Base-by-base conservation (phyloP, 2,113 vertebrate species). In the Numida meleagris region DNA sequence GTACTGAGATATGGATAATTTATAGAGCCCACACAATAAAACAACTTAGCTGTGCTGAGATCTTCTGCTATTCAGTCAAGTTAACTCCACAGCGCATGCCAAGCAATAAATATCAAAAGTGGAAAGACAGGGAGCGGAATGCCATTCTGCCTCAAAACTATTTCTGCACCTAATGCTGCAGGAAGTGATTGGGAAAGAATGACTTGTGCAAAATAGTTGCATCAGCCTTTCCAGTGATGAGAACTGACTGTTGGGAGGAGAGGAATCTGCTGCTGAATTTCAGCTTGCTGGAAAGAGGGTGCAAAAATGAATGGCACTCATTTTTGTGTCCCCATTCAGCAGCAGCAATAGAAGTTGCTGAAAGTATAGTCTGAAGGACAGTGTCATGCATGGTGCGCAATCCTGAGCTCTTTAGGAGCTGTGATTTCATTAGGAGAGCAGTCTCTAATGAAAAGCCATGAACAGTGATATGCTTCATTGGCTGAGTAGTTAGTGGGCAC, bases 101-200 rank as follows among this genome's bases (percentile, higher is more conserved):
- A 51, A 88, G 48, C 2, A 51, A 5, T n/a, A 72, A 42, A 20
- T 23, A 31, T n/a, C 0, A 0, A 71, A 80, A 65, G 20, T 0
- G n/a, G 61, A 81, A 58, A 4, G 31, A 29, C 16, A 18, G 79
- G 51, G 36, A 89, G 38, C 34, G n/a, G 14, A 67, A 53, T 27
- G 34, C 42, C 36, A 9, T 59, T 90, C 36, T 88, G 58, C 83
- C n/a, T 53, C 43, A n/a, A 57, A 90, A 42, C 61, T 82, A 8
- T 50, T 93, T 91, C 65, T 88, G 46, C 36, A 12, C 58, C 58
- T 78, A 34, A 23, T 45, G 66, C 62, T 38, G 29, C 38, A 75
- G 80, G 93, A 96, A 96, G 45, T 33, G n/a, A 40, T 95, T 93
- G 61, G 66, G 94, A 96, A 95, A 97, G 36, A 73, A 38, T 24